A percentile compares a stretch with the other conserved stretches of the same genome.
Evolutionary conservation across 2,888 invertebrate species (phyloP).

Genomic region (Mythimna ferrago): DNA sequence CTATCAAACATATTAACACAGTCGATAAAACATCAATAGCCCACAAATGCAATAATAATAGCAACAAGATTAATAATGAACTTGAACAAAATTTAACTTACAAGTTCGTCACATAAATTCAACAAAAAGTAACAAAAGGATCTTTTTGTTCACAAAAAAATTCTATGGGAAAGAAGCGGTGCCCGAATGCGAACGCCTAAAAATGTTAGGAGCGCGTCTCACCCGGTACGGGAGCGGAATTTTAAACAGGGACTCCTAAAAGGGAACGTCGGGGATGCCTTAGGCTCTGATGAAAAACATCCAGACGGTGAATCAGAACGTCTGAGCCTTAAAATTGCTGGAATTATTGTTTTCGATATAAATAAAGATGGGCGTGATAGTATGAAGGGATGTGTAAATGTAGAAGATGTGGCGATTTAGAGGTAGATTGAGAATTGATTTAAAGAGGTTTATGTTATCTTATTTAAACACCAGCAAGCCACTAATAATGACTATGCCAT

Average conservation of each 20-base stretch:
- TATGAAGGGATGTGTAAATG: slow-evolving; percentile 34
- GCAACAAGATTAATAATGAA: slow-evolving; percentile 63
- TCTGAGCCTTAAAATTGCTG: slow-evolving; percentile 58
- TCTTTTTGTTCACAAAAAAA: slow-evolving; percentile 71
- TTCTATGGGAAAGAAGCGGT: slow-evolving; percentile 80
- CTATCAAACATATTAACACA: slow-evolving; percentile 7
- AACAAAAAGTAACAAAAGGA: slow-evolving; percentile 71
- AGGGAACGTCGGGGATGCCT: slow-evolving; percentile 80
- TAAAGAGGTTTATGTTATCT: slow-evolving; percentile 12
- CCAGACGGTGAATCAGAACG: slow-evolving; percentile 72
- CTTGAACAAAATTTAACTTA: slow-evolving; percentile 60
- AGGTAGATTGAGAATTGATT: slow-evolving; percentile 19
- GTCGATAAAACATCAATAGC: slow-evolving; percentile 50
- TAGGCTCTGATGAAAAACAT: slow-evolving; percentile 73
- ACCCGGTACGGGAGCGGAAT: slow-evolving; percentile 84
- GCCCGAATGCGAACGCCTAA: slow-evolving; percentile 84
- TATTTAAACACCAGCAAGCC: slow-evolving; percentile 3
- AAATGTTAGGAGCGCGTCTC: slow-evolving; percentile 85
- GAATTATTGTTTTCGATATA: slow-evolving; percentile 62
- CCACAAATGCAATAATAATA: slow-evolving; percentile 39
- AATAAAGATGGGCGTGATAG: slow-evolving; percentile 56
- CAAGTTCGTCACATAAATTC: slow-evolving; percentile 66
- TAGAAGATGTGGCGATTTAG: slow-evolving; percentile 27
- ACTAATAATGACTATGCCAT: not conserved
- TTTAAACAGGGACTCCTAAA: slow-evolving; percentile 85